These are phyloP conservation scores for Copsychus sechellarum DNA, from an alignment of 2,113 vertebrate genomes.

Conservation along the genomic window DNA sequence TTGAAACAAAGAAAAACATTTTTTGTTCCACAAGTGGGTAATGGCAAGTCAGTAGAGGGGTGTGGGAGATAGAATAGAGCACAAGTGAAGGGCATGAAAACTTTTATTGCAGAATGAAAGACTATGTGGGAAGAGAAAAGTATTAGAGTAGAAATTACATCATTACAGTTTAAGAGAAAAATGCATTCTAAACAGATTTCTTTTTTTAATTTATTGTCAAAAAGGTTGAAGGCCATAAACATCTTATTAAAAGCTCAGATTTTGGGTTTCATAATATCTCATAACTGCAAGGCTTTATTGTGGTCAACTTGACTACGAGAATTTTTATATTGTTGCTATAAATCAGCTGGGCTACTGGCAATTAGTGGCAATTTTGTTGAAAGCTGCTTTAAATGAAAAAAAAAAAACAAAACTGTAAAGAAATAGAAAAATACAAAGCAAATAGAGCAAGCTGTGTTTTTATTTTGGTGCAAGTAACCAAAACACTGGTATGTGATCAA, in stretches of 20 bases:
- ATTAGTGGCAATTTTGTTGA: background rate
- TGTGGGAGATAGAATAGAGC: background rate
- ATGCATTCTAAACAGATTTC: background rate
- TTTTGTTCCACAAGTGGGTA: background rate
- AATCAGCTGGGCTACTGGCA: background rate
- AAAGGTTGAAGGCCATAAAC: slow-evolving; percentile 2
- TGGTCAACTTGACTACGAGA: background rate
- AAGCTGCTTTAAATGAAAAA: background rate
- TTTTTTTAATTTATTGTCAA: background rate
- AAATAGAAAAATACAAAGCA: background rate
- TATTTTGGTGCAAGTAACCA: background rate
- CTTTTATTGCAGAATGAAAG: background rate
- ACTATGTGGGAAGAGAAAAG: background rate
- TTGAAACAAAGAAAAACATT: background rate
- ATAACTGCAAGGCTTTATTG: slow-evolving; percentile 7
- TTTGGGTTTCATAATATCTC: background rate
- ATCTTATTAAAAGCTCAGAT: slow-evolving; percentile 1
- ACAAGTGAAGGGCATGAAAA: background rate
- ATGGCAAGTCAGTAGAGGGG: background rate
- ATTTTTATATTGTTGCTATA: slow-evolving; percentile 12
- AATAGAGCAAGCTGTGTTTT: background rate
- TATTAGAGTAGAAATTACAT: background rate
- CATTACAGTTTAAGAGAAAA: background rate
- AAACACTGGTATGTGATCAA: background rate
- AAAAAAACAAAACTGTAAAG: background rate